A percentile compares a stretch with the other conserved stretches of the same genome.
Conservation (phyloP, 2,888 invertebrate species). For the Leptodirus hochenwartii region DNA sequence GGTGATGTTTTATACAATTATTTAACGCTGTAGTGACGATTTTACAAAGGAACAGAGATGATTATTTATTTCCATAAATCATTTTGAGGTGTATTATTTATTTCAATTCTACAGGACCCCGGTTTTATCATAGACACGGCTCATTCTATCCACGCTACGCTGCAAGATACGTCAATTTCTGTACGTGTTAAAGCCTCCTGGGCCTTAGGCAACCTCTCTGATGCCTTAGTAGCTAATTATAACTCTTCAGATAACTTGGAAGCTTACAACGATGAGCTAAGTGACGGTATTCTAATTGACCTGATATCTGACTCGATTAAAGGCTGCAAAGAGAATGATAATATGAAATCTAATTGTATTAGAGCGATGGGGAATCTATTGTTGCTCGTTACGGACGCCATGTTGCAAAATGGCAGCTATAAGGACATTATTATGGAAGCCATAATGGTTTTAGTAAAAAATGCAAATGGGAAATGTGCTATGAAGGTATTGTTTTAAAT, state of each 20-base stretch:
- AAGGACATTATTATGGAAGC: conserved; percentile 37
- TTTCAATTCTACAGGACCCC: conserved; percentile 29
- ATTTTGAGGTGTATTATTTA: too few species aligned
- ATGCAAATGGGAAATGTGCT: conserved; percentile 47
- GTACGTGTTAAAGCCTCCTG: conserved; percentile 70
- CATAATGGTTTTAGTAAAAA: conserved; percentile 47
- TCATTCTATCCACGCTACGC: conserved; percentile 45
- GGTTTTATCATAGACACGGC: conserved; percentile 64
- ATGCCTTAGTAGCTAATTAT: conserved; percentile 49
- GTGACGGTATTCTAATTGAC: not conserved
- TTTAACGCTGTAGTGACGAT: too few species aligned
- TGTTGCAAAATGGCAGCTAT: conserved; percentile 31
- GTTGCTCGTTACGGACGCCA: conserved; percentile 36
- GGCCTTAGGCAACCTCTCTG: conserved; percentile 74
- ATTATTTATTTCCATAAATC: too few species aligned
- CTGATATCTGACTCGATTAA: conserved; percentile 5
- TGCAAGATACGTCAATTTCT: conserved; percentile 43
- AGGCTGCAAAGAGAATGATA: conserved; percentile 47
- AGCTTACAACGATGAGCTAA: not conserved
- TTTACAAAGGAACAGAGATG: too few species aligned
- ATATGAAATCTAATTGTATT: conserved; percentile 66
- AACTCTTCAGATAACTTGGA: conserved; percentile 44
- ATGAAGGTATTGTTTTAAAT: conserved; percentile 44
- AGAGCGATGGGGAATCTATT: conserved; percentile 68
- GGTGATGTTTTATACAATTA: too few species aligned